These are phyloP conservation scores for Cephalotes varians DNA, from an alignment of 2,888 invertebrate genomes.

Conservation along the genomic window DNA sequence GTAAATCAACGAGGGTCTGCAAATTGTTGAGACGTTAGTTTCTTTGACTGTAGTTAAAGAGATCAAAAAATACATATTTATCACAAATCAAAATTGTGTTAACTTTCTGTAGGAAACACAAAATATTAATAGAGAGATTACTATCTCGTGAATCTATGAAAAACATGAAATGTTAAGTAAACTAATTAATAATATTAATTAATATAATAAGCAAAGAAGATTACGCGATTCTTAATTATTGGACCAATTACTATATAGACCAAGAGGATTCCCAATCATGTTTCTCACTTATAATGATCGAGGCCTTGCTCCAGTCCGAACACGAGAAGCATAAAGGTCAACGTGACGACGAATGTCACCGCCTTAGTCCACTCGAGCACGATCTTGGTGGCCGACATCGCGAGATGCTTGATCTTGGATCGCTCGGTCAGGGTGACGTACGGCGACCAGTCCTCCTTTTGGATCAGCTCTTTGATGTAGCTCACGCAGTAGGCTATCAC, in stretches of 20 bases:
- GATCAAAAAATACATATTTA: not conserved
- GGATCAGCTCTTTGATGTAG: constrained; percentile 91
- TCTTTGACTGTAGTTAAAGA: not conserved
- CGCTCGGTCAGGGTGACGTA: constrained; percentile 91
- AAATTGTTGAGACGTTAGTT: constrained; percentile 16
- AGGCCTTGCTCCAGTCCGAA: constrained; percentile 92
- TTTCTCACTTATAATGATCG: constrained; percentile 88
- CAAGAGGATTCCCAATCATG: not conserved
- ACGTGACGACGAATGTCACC: constrained; percentile 92
- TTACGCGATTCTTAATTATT: not conserved
- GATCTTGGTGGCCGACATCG: constrained; percentile 93
- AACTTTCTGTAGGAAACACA: not conserved
- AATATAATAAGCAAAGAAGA: not conserved
- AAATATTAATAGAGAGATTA: not conserved
- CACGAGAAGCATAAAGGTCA: constrained; percentile 91
- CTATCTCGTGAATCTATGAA: too few species aligned
- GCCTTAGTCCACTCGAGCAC: constrained; percentile 94
- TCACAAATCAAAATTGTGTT: not conserved
- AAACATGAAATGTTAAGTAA: too few species aligned
- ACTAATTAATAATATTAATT: not conserved
- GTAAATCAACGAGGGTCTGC: constrained; percentile 89
- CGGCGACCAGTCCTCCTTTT: constrained; percentile 92
- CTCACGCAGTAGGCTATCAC: constrained; percentile 92
- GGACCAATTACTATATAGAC: not conserved
- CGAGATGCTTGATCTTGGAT: constrained; percentile 91